Evolutionary conservation across 1,140 invertebrate genomes (phyloP).

Genomic region (Heliothis subflexa): DNA sequence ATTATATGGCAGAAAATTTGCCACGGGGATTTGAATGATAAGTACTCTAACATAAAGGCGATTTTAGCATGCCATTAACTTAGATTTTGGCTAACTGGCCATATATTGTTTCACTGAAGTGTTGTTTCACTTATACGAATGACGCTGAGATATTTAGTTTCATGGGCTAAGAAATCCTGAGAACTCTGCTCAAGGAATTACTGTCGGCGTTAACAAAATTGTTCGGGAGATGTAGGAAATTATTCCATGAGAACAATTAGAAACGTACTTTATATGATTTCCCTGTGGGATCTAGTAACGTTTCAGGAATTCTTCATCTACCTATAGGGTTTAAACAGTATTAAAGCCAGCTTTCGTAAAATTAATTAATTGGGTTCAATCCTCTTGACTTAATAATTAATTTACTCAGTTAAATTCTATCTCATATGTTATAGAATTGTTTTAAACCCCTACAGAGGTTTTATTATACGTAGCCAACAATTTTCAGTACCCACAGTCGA

Average conservation of each 20-base stretch:
- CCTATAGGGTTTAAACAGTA: slow-evolving; percentile 5
- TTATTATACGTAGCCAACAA: no score
- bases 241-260: slow-evolving; percentile 33
- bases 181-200: slow-evolving; percentile 1
- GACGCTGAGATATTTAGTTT: slow-evolving; percentile 32
- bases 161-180: background rate
- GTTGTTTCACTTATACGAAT: slow-evolving; percentile 31
- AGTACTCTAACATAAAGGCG: background rate
- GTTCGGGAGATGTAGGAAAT: slow-evolving; percentile 22
- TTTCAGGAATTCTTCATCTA: slow-evolving; percentile 16
- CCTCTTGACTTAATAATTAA: slow-evolving; percentile 1
- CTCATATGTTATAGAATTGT: no score
- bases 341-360: slow-evolving; percentile 8
- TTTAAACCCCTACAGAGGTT: no score
- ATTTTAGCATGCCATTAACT: background rate
- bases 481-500: no score
- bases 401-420: background rate
- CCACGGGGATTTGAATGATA: slow-evolving; percentile 13
- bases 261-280: slow-evolving; percentile 43
- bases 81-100: background rate
- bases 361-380: slow-evolving; percentile 17
- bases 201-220: slow-evolving; percentile 22
- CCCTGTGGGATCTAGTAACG: slow-evolving; percentile 26
- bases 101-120: slow-evolving; percentile 2
- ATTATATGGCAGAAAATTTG: slow-evolving; percentile 3